Conservation (phyloP, 2,888 invertebrate species). For the Creontiades dilutus region DNA sequence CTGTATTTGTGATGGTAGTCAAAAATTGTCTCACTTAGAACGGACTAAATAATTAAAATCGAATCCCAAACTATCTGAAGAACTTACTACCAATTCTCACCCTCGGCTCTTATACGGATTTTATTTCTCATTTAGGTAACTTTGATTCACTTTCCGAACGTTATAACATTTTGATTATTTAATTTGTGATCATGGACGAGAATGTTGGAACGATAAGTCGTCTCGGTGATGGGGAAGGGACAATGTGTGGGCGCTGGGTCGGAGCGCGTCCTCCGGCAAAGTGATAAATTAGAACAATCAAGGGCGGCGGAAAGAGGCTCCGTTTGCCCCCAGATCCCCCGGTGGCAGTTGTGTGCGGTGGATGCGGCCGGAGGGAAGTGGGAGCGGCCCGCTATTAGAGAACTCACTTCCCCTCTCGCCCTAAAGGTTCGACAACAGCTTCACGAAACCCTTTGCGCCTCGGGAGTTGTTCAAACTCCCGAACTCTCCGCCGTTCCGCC, state of each 20-base stretch:
- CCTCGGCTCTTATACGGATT: no score
- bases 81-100: no score
- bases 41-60: no score
- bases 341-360: constrained; percentile 34
- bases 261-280: background rate
- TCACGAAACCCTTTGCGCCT: background rate
- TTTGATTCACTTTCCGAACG: no score
- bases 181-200: no score
- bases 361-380: background rate
- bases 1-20: no score
- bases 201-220: no score
- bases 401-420: background rate
- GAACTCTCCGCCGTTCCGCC: background rate
- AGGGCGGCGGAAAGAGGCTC: constrained; percentile 34
- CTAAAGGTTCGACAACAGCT: background rate
- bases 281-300: constrained; percentile 45
- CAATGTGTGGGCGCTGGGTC: background rate
- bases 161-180: no score
- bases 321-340: constrained; percentile 31
- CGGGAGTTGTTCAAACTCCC: background rate
- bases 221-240: background rate
- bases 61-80: no score
- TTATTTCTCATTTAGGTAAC: no score
- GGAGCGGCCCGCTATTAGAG: background rate
- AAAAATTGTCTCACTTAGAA: no score